phyloP scores from a whole-genome alignment of 2,888 invertebrate species.

The Ichneumon xanthorius region DNA sequence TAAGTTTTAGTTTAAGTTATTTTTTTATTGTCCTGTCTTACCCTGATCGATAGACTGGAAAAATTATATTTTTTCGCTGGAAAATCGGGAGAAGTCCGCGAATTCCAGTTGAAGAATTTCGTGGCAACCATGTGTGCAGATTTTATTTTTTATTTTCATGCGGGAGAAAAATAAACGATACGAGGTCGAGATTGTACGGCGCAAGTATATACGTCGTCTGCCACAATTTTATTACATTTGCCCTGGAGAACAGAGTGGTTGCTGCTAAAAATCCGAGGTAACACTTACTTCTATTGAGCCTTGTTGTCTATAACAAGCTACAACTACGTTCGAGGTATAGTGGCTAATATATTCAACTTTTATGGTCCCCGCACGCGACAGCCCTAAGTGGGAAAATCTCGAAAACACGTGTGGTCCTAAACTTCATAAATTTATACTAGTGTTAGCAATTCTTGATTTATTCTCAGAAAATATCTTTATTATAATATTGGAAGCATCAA shows the following conservation, averaged over 20 bases:
- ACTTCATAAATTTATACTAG: background rate
- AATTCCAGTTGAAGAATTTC: too few relatives aligned
- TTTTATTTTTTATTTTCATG: constrained; percentile 35
- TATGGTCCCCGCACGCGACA: constrained; percentile 36
- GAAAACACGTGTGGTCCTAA: background rate
- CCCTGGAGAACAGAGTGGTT: constrained; percentile 45
- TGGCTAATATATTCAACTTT: constrained; percentile 33
- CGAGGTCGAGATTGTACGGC: constrained; percentile 62
- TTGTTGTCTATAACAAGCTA: constrained; percentile 42
- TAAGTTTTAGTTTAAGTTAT: too few relatives aligned
- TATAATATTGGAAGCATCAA: background rate
- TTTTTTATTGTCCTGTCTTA: too few relatives aligned
- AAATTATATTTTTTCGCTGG: too few relatives aligned
- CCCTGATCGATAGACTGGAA: too few relatives aligned
- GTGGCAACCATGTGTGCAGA: background rate
- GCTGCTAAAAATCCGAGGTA: constrained; percentile 56
- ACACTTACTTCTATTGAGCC: constrained; percentile 70
- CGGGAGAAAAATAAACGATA: constrained; percentile 55
- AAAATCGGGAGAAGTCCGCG: too few relatives aligned
- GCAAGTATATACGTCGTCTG: constrained; percentile 62
- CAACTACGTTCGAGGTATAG: background rate
- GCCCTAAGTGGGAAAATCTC: constrained; percentile 3
- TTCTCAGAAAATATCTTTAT: background rate
- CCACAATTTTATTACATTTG: constrained; percentile 73
- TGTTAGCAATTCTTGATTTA: constrained; percentile 1